These are phyloP conservation scores for Lydus trimaculatus DNA, from an alignment of 2,888 invertebrate species.

Conservation along the genomic window DNA sequence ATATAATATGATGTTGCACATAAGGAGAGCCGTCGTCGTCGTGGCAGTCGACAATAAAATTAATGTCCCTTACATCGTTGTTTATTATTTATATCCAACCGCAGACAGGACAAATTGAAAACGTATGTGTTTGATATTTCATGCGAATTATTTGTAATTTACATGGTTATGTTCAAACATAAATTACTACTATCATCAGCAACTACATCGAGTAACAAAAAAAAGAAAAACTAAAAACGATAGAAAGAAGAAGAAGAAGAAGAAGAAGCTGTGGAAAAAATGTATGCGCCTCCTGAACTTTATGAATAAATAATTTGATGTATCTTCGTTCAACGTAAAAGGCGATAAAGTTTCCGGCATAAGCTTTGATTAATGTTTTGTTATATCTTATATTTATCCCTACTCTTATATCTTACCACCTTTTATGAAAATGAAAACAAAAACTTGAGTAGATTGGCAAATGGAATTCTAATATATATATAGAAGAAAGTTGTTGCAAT, in stretches of 20 bases:
- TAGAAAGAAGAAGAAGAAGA: background rate
- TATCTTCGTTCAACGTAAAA: conserved; percentile 24
- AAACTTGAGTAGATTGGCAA: background rate
- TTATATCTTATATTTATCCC: conserved; percentile 1
- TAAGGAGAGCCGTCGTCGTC: conserved; percentile 22
- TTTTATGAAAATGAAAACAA: background rate
- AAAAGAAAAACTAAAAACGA: background rate
- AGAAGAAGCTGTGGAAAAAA: conserved; percentile 8
- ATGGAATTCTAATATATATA: too few relatives aligned
- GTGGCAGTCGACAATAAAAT: conserved; percentile 45
- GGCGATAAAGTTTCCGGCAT: conserved; percentile 26
- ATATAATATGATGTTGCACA: background rate
- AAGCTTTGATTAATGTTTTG: conserved; percentile 28
- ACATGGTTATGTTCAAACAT: conserved; percentile 31
- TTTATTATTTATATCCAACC: conserved; percentile 48
- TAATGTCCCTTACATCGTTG: conserved; percentile 43
- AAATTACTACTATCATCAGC: conserved; percentile 23
- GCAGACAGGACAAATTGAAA: conserved; percentile 51
- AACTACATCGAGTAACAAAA: background rate
- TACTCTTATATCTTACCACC: background rate
- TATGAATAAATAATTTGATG: conserved; percentile 33
- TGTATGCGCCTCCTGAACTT: conserved; percentile 15
- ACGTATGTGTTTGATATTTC: conserved; percentile 45
- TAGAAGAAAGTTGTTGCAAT: background rate
- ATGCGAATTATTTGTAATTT: conserved; percentile 42